Percentiles rank a stretch among this genome's conserved stretches.
These are phyloP conservation scores for Drosophila guanche DNA, from an alignment of 1,140 invertebrate species.

Conservation along the genomic window DNA sequence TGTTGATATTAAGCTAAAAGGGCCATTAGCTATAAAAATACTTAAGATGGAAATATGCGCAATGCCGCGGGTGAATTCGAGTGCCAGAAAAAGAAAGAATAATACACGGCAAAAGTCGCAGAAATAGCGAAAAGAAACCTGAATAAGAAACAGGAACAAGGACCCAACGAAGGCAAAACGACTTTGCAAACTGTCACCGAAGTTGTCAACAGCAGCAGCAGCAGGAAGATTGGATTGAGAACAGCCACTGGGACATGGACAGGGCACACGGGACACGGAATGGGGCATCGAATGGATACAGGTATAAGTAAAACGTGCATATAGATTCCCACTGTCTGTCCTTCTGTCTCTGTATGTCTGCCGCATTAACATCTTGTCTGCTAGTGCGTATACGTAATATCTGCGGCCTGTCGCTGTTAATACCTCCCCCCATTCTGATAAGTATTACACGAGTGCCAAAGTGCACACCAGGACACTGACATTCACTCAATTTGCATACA, in stretches of 20 bases:
- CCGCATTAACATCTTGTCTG: slow-evolving; percentile 24
- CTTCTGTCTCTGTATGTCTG: slow-evolving; percentile 15
- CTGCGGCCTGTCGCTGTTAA: slow-evolving; percentile 5
- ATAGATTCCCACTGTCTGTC: background rate
- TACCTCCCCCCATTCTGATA: background rate
- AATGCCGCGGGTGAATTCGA: slow-evolving; percentile 61
- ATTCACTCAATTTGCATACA: no score
- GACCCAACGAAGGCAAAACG: slow-evolving; percentile 15
- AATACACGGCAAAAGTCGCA: slow-evolving; percentile 42
- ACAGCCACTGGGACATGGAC: slow-evolving; percentile 11
- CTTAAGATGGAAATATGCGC: slow-evolving; percentile 77
- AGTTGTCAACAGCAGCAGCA: slow-evolving; percentile 55
- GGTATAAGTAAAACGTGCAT: slow-evolving; percentile 26
- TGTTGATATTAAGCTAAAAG: slow-evolving; percentile 79
- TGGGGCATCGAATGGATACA: slow-evolving; percentile 9
- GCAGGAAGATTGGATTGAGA: slow-evolving; percentile 11
- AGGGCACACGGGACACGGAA: slow-evolving; percentile 14
- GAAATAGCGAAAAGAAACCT: slow-evolving; percentile 6
- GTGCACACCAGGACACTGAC: no score
- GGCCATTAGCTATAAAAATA: slow-evolving; percentile 80
- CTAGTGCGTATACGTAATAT: slow-evolving; percentile 28
- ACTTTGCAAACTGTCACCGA: slow-evolving; percentile 66
- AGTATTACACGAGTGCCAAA: background rate
- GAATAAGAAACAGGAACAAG: slow-evolving; percentile 18
- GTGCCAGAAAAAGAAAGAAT: slow-evolving; percentile 51